Percentiles rank a stretch among this genome's conserved stretches.
Evolutionary conservation across 2,797 vertebrate genomes (phyloP).

Genomic region (Hypotaenidia philippensis): DNA sequence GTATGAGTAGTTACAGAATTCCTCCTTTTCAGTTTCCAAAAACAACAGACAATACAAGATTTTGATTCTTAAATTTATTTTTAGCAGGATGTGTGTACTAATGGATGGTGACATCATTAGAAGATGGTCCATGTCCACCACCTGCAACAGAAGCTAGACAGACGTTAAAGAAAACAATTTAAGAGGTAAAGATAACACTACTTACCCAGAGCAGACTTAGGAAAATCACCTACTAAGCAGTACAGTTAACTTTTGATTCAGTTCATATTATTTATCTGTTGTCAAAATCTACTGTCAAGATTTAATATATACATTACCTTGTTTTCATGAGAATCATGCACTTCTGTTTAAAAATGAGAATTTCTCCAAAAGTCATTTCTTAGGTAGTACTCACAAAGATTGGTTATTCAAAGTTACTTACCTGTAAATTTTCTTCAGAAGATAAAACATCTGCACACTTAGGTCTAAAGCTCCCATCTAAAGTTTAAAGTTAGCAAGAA

Average conservation of each 20-base stretch:
- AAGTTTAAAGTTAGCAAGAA: background rate
- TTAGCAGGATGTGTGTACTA: constrained; percentile 84
- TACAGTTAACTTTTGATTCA: constrained; percentile 41
- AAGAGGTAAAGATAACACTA: constrained; percentile 69
- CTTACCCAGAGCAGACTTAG: constrained; percentile 74
- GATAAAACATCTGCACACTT: background rate
- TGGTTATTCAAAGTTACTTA: constrained; percentile 7
- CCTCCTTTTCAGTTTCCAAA: constrained; percentile 80
- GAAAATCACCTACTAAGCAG: constrained; percentile 47
- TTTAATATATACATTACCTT: background rate
- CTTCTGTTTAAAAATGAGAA: background rate
- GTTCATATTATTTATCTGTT: background rate
- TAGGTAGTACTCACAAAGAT: background rate
- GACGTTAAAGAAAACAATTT: constrained; percentile 80
- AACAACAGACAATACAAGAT: constrained; percentile 85
- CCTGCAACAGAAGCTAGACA: constrained; percentile 92
- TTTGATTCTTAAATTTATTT: constrained; percentile 86
- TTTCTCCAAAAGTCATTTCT: background rate
- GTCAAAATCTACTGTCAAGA: background rate
- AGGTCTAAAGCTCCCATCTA: background rate
- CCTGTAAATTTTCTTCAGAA: background rate
- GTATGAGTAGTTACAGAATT: constrained; percentile 79
- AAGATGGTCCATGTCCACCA: constrained; percentile 84
- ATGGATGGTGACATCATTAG: constrained; percentile 80
- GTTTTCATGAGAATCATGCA: background rate